Evolutionary conservation across 37 sponge, comb jelly and placozoan genomes (phyloP).

Genomic region (Halisarca cf. caerulea): DNA sequence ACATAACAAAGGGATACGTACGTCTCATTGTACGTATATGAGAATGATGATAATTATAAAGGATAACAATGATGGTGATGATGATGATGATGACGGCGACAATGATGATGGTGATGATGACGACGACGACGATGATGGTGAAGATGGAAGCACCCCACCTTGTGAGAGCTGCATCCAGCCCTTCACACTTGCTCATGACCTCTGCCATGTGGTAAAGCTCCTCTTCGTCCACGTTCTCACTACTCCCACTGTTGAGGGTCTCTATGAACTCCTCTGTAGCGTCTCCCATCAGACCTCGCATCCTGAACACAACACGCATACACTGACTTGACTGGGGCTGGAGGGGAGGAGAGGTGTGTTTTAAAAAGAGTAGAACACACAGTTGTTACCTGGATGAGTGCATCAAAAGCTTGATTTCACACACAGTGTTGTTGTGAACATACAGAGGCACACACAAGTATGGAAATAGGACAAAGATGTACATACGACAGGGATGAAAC

Average conservation of each 20-base stretch:
- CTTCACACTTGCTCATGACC: constrained; percentile 72
- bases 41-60: neutral
- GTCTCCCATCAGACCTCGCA: constrained; percentile 95
- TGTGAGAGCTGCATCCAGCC: constrained; percentile 78
- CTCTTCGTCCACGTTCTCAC: constrained; percentile 72
- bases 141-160: constrained; percentile 43
- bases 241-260: constrained; percentile 59
- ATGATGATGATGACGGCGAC: no score
- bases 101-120: no score
- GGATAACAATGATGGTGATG: neutral
- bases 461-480: no score
- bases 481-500: no score
- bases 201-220: constrained; percentile 85
- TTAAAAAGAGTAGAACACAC: no score
- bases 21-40: neutral
- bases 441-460: no score
- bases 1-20: neutral
- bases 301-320: constrained; percentile 89
- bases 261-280: constrained; percentile 96
- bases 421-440: no score
- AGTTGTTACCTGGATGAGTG: no score
- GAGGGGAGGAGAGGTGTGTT: neutral
- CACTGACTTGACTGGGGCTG: constrained; percentile 21
- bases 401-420: no score
- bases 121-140: no score